Percentiles rank a stretch among this genome's conserved stretches.
Conservation (phyloP, 1,140 invertebrate genomes). For the Drosophila murphyi region DNA sequence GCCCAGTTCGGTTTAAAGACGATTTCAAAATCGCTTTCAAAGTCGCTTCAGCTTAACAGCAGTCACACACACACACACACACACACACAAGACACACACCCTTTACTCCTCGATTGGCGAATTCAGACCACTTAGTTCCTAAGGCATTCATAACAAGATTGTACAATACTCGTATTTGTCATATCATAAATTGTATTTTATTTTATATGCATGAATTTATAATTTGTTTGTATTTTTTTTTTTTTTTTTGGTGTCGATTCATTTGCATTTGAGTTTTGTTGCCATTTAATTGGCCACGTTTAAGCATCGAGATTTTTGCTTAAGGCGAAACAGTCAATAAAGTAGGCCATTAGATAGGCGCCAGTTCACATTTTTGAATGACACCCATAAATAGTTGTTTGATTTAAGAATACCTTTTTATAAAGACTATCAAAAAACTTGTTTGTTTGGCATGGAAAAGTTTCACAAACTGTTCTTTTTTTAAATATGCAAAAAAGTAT, state of each 20-base stretch:
- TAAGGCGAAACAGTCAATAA: slow-evolving; percentile 10
- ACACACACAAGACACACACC: background rate
- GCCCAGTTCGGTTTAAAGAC: slow-evolving; percentile 44
- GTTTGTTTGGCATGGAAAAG: no score
- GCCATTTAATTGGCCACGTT: slow-evolving; percentile 62
- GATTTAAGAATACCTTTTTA: slow-evolving; percentile 9
- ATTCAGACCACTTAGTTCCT: slow-evolving; percentile 29
- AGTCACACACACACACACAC: background rate
- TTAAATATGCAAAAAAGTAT: no score
- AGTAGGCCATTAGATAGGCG: slow-evolving; percentile 27
- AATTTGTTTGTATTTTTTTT: slow-evolving; percentile 14
- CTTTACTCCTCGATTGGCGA: background rate
- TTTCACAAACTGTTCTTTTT: background rate
- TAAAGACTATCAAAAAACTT: background rate
- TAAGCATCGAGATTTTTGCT: slow-evolving; percentile 20
- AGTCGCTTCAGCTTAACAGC: slow-evolving; percentile 30
- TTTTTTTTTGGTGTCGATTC: slow-evolving; percentile 16
- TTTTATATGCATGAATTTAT: slow-evolving; percentile 36
- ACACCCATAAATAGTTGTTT: slow-evolving; percentile 29
- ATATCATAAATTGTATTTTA: slow-evolving; percentile 53
- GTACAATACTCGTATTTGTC: slow-evolving; percentile 35
- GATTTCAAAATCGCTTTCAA: slow-evolving; percentile 67
- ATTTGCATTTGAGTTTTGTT: slow-evolving; percentile 65
- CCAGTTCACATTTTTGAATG: slow-evolving; percentile 5
- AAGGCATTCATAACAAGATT: slow-evolving; percentile 32